Conservation (phyloP, 2,113 vertebrate species). For the Typhlomys cinereus region DNA sequence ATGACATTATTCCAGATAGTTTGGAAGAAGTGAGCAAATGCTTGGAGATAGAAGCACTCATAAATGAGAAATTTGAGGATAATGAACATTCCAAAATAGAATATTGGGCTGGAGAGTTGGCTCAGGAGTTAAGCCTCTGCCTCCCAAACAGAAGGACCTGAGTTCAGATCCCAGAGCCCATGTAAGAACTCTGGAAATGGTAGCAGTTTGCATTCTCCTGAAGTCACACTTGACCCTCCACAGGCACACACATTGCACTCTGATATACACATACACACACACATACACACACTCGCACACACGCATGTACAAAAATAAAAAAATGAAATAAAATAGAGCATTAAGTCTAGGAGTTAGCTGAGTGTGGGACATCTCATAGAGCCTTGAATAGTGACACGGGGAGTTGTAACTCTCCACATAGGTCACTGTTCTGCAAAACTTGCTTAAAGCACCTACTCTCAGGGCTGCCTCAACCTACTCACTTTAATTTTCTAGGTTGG, state of each 20-base stretch:
- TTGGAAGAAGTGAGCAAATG: background rate
- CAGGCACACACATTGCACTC: too few relatives aligned
- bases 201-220: too few relatives aligned
- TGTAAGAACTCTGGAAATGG: too few relatives aligned
- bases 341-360: slow-evolving; percentile 16
- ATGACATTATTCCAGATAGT: slow-evolving; percentile 2
- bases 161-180: too few relatives aligned
- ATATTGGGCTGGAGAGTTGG: too few relatives aligned
- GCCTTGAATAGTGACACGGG: slow-evolving; percentile 11
- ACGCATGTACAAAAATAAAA: too few relatives aligned
- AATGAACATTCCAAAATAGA: background rate
- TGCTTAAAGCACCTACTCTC: slow-evolving; percentile 46
- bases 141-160: too few relatives aligned
- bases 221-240: too few relatives aligned
- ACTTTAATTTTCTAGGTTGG: slow-evolving; percentile 25
- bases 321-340: background rate
- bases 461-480: background rate
- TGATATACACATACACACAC: too few relatives aligned
- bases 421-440: background rate
- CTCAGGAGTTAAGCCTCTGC: too few relatives aligned
- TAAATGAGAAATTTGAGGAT: background rate
- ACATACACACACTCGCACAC: too few relatives aligned
- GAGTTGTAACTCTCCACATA: background rate
- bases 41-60: slow-evolving; percentile 2
- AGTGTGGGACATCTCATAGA: background rate